phyloP scores from a whole-genome alignment of 53 echinoderm and acorn worm genomes.

The Holothuria scabra region DNA sequence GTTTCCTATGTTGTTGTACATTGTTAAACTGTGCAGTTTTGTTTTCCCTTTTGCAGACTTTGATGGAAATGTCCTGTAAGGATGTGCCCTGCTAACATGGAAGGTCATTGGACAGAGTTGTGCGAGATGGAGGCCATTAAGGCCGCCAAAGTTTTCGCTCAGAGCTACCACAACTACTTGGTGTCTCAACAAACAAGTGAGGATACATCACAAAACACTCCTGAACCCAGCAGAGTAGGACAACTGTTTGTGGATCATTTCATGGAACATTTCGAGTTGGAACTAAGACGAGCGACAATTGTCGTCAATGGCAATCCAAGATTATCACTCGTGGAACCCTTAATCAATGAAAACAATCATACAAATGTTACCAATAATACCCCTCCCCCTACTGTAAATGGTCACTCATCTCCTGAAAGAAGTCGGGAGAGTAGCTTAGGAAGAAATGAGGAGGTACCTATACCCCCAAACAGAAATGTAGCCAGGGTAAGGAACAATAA shows the following conservation, averaged over 20 bases:
- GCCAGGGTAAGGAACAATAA: slow-evolving; percentile 27
- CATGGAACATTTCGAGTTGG: slow-evolving; percentile 91
- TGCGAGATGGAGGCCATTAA: slow-evolving; percentile 96
- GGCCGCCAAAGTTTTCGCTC: slow-evolving; percentile 59
- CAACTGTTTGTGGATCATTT: slow-evolving; percentile 92
- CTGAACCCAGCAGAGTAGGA: slow-evolving; percentile 78
- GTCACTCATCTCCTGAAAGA: slow-evolving; percentile 44
- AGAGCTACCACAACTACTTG: slow-evolving; percentile 24
- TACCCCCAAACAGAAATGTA: slow-evolving; percentile 23
- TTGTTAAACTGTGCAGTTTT: too few relatives aligned
- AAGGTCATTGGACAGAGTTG: slow-evolving; percentile 72
- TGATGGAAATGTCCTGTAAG: slow-evolving; percentile 2
- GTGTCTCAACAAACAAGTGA: background rate
- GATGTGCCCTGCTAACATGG: slow-evolving; percentile 51
- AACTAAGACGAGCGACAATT: slow-evolving; percentile 60
- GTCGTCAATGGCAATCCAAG: slow-evolving; percentile 55
- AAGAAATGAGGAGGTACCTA: slow-evolving; percentile 52
- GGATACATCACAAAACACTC: slow-evolving; percentile 48
- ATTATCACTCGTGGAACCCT: slow-evolving; percentile 12
- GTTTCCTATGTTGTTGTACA: too few relatives aligned
- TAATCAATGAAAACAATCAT: slow-evolving; percentile 20
- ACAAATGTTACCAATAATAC: slow-evolving; percentile 38
- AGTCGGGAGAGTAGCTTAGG: slow-evolving; percentile 54
- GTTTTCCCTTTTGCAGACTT: too few relatives aligned
- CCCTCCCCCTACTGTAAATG: slow-evolving; percentile 46